These are phyloP conservation scores for Hemibagrus wyckioides DNA, from an alignment of 2,113 vertebrate genomes.

Conservation along the genomic window DNA sequence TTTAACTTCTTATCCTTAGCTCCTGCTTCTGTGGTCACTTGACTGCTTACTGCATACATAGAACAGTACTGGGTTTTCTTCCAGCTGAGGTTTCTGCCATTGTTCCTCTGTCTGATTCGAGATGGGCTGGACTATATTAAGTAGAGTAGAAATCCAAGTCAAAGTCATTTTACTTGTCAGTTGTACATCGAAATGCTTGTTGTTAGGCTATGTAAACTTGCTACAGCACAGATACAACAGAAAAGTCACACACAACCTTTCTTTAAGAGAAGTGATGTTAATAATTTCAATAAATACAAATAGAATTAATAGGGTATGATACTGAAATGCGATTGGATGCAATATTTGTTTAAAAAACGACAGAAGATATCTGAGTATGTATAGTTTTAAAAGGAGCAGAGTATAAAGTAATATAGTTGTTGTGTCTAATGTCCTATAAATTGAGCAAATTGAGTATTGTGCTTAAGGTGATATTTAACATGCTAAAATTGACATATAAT, in stretches of 20 bases:
- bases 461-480: not conserved
- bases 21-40: not conserved
- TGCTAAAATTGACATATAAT: not conserved
- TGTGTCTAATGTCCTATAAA: not conserved
- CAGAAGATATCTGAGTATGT: not conserved
- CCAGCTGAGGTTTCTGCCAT: not conserved
- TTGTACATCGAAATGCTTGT: not conserved
- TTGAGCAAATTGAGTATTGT: not conserved
- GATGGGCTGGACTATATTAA: not conserved
- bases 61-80: not conserved
- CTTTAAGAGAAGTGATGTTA: not conserved
- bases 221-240: not conserved
- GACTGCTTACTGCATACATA: not conserved
- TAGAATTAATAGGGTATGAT: not conserved
- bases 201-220: not conserved
- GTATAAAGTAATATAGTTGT: not conserved
- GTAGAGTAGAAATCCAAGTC: not conserved
- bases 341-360: not conserved
- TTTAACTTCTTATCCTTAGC: not conserved
- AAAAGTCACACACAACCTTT: not conserved
- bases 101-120: not conserved
- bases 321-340: not conserved
- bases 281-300: not conserved
- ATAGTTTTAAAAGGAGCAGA: not conserved
- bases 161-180: not conserved